These are phyloP conservation scores for Eriosoma lanigerum DNA, from an alignment of 1,140 invertebrate species.

Conservation along the genomic window DNA sequence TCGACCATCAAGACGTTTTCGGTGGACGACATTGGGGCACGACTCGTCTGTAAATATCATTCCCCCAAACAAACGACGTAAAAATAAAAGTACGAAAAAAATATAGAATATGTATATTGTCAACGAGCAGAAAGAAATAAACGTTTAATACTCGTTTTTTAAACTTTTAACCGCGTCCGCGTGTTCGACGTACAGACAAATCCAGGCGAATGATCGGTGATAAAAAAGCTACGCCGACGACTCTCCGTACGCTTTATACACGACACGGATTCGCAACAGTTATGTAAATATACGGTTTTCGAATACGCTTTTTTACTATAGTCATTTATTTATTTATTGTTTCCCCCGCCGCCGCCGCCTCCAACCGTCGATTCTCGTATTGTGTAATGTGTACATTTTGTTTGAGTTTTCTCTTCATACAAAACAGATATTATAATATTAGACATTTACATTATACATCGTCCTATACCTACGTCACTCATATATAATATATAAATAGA, in stretches of 20 bases:
- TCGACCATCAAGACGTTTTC: background rate
- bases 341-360: too few relatives aligned
- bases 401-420: slow-evolving; percentile 9
- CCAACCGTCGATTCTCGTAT: background rate
- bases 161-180: too few relatives aligned
- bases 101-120: too few relatives aligned
- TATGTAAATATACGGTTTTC: slow-evolving; percentile 21
- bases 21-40: background rate
- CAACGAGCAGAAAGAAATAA: too few relatives aligned
- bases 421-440: background rate
- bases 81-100: too few relatives aligned
- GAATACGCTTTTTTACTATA: background rate
- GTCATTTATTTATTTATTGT: background rate
- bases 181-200: too few relatives aligned
- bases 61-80: too few relatives aligned
- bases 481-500: too few relatives aligned
- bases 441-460: background rate
- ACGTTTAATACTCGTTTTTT: too few relatives aligned
- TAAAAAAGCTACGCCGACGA: background rate
- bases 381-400: background rate
- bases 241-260: background rate
- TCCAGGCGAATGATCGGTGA: too few relatives aligned
- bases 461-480: background rate
- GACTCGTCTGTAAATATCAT: too few relatives aligned
- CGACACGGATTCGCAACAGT: slow-evolving; percentile 8